Evolutionary conservation across 2,113 vertebrate species (phyloP).

Genomic region (Petromus typicus): DNA sequence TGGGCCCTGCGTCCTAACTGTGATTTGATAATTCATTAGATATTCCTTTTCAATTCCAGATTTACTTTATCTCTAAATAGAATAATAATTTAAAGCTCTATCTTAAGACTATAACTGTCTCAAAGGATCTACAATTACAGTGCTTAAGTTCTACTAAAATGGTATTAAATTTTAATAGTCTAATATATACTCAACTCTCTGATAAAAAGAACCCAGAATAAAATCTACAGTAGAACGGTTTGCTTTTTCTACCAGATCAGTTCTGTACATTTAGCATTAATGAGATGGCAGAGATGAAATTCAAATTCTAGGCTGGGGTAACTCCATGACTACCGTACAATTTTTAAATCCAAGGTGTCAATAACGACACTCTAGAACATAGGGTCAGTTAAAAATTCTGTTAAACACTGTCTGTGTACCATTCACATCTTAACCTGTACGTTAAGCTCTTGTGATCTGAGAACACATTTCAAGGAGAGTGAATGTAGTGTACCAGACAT

Average conservation of each 20-base stretch:
- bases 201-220: neutral
- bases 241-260: slow-evolving; percentile 14
- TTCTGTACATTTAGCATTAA: neutral
- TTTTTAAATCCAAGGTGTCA: neutral
- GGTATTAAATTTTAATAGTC: neutral
- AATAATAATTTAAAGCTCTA: neutral
- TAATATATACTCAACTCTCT: neutral
- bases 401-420: neutral
- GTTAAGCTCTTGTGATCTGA: neutral
- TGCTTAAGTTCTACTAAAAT: neutral
- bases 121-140: neutral
- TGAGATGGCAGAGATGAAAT: neutral
- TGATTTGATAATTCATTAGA: neutral
- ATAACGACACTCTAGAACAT: neutral
- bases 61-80: slow-evolving; percentile 43
- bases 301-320: slow-evolving; percentile 17
- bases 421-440: neutral
- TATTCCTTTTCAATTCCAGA: slow-evolving; percentile 5
- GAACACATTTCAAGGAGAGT: neutral
- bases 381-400: neutral
- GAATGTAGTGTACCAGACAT: neutral
- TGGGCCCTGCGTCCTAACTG: neutral
- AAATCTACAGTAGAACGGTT: neutral
- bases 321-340: neutral
- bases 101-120: slow-evolving; percentile 24